Percentiles rank a stretch among this genome's conserved stretches.
Conservation (phyloP, 2,888 invertebrate genomes). For the Steinernema carpocapsae region DNA sequence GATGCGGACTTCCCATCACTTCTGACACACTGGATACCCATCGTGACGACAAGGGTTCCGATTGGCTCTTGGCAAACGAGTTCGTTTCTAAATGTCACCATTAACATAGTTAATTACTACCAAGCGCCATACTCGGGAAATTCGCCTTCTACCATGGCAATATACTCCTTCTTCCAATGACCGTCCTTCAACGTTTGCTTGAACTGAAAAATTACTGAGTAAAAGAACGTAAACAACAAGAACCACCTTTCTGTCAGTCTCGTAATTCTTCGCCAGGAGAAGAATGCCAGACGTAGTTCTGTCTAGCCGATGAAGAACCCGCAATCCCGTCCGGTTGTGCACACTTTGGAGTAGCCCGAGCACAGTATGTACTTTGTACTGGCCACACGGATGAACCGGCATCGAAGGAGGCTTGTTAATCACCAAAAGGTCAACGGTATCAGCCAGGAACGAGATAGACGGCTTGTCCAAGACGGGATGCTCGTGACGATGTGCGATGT, state of each 20-base stretch:
- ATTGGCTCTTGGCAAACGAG: conserved; percentile 64
- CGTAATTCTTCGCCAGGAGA: conserved; percentile 88
- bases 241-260: conserved; percentile 79
- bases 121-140: conserved; percentile 81
- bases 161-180: conserved; percentile 90
- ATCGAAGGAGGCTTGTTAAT: conserved; percentile 71
- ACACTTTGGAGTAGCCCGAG: conserved; percentile 67
- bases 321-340: conserved; percentile 42
- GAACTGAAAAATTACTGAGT: too few relatives aligned
- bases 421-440: conserved; percentile 98
- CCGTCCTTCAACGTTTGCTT: conserved; percentile 90
- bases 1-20: conserved; percentile 76
- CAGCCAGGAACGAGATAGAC: conserved; percentile 88
- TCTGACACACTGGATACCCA: conserved; percentile 92
- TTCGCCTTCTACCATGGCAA: conserved; percentile 89
- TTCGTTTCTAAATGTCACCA: conserved; percentile 51
- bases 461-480: conserved; percentile 56
- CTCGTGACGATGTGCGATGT: conserved; percentile 61
- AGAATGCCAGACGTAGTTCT: conserved; percentile 91
- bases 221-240: conserved; percentile 37
- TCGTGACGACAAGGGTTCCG: conserved; percentile 77
- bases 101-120: neutral
- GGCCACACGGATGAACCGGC: conserved; percentile 85
- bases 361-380: conserved; percentile 95
- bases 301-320: conserved; percentile 88